Evolutionary conservation across 2,797 vertebrate species (phyloP), one percentile per base, ranked within the genome.

Genomic region (Melopsittacus undulatus): DNA sequence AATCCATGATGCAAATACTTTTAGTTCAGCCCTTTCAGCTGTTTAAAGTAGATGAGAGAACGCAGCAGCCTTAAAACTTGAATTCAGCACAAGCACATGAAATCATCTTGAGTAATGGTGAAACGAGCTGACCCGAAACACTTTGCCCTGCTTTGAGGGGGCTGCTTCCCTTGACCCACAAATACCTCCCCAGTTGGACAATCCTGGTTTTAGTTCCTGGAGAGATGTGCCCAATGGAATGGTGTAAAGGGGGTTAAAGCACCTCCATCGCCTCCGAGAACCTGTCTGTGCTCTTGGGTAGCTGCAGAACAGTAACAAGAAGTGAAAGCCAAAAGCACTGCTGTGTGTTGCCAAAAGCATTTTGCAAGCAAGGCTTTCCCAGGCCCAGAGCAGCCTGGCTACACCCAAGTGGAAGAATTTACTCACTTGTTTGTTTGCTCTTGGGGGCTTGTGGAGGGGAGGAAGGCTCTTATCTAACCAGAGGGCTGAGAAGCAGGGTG

Each of bases 351-450:
- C 94, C 96, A 96, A 83, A 80, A 89, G 83, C 90, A 89, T 95
- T 84, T 95, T 98, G 96, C 98, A 98, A 98, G 96, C 91, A 87
- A 81, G 97, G 96, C 88, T 97, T 97, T 97, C 96, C 96, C 97
- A 97, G 94, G 96, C 97, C 45, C 72, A 10, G 87, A 93, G 82
- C 88, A 92, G 94, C 34, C 88, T 61, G 95, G 93, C 94, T 95
- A 95, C 93, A 88, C 97, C 97, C 94, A 84, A 95, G 78, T 89
- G 96, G 97, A 98, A 97, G 97, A 96, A 97, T 96, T 97, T 96
- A 96, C 96, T 97, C 94, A 94, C 83, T 90, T 87, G 79, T 97
- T 96, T 95, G 92, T 94, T 94, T 95, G 94, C 90, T 87, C 84
- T 89, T 89, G 87, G 90, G 94, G 86, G 93, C 90, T 97, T 69